Base-by-base conservation (phyloP, 2,113 vertebrate species). In the Ceuthmochares aereus region DNA sequence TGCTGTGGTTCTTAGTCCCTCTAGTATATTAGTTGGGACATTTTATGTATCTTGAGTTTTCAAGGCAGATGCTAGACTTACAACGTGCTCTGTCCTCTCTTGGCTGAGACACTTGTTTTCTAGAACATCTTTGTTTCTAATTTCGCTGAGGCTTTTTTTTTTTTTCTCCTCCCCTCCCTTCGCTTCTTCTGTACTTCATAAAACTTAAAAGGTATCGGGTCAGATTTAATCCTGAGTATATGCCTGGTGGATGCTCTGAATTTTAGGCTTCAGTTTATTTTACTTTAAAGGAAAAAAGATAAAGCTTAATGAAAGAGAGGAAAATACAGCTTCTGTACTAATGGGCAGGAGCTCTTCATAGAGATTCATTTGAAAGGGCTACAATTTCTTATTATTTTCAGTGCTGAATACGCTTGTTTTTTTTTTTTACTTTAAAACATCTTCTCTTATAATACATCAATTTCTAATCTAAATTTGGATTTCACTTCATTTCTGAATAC, bases 321-420 rank as follows among this genome's bases (percentile, higher is more conserved):
- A 79, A 83, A 86, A 52, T 62, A 70, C 5, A 59, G 43, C 17
- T 87, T 88, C 87, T 60, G 37, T 60, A 62, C 58, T 84, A 54
- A 87, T 73, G 60, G 89, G 27, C 52, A 87, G 74, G 87, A 93
- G 32, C 88, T 97, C 89, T 96, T 94, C 45, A 79, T 63, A 90
- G 83, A 86, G 67, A 59, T 91, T 83, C 0, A 45, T 89, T 92
- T 92, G 56, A 51, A 94, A 79, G 60, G 55, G 6, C 87, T 90
- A 75, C 72, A 90, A 87, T 83, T 96, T 94, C 32, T 40, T 91
- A 56, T 92, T 97, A 89, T 94, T 97, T 96, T 94, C 64, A 93
- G 10, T 78, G 77, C 76, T n/a, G n/a, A 93, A 86, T 42, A 76
- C n/a, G 3, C 4, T 73, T 76, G 76, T 9, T 9, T 72, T 80